Evolutionary conservation across 2,797 vertebrate species (phyloP), one percentile per base, ranked within the genome.

Genomic region (Gastrophryne carolinensis): DNA sequence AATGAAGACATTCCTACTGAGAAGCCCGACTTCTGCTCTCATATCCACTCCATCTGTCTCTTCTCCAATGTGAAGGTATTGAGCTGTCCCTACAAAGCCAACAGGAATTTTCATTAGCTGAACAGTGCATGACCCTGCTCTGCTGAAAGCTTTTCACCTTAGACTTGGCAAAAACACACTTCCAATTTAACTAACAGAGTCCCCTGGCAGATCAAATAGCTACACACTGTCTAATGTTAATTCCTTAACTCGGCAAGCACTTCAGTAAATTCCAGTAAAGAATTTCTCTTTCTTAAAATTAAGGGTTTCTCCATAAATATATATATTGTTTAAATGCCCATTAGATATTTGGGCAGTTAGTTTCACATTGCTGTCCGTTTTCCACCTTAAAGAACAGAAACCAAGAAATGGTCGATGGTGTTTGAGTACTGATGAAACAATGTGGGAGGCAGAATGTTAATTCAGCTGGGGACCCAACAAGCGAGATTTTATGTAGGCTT

Each of bases 1-100:
- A 58, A 99, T 72, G 56, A 93, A 76, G 1, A 99, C 70, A 73
- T 97, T 97, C 26, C 91, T 93, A 70, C 83, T 98, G 79, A 99
- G 89, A 54, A 99, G 88, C 15, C 94, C 96, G 2, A 99, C 96
- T 80, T 99, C 97, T 0, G 96, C 97, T 37, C 96, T 81, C 96
- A 98, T 97, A 84, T 99, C 97, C 4, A 99, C 88, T 0, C 96
- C 96, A 0, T 98, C 96, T 0, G 96, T 80, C 19, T 91, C 87
- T 82, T 96, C 92, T 0, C 97, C 97, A 0, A 87, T 80, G 80
- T 99, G 97, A 61, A 95, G 84, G 79, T 94, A 98, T 0, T n/a
- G 73, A 0, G 95, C 90, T 61, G 93, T 95, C 75, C 97, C 97
- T 98, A 80, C n/a, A 72, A 72, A 58, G 6, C 12, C 73, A 63